Base-by-base conservation (phyloP, 2,797 vertebrate genomes). In the Peromyscus nudipes region DNA sequence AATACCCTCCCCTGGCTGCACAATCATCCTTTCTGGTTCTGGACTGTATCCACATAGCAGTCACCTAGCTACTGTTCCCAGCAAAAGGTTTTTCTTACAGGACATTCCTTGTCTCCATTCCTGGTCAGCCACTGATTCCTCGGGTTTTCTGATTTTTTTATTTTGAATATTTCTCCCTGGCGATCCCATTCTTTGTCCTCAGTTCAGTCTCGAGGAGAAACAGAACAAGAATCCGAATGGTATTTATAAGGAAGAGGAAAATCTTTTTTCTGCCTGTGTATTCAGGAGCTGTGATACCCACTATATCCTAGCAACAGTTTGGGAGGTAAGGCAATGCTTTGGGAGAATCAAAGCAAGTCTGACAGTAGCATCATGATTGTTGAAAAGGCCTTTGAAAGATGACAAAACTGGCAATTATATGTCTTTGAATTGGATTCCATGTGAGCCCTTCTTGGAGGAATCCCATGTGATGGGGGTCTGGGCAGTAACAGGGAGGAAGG, bases 241-340 rank as follows among this genome's bases (percentile, higher is more conserved):
- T 93, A 94, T 98, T 98, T 97, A 93, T 96, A 96, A 96, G 91
- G 75, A 97, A 85, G 86, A 96, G 91, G 77, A 94, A 94, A 94
- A 96, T 96, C 96, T 97, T 97, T 97, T 96, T 97, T 97, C 97
- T 40, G 95, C 97, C 95, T 85, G 31, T 97, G 96, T 96, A 92
- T 95, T 97, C 96, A 97, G 97, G 96, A 97, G 96, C 89, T 98
- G 96, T 97, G 97, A 96, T 97, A 97, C 92, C 95, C 91, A 92
- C 73, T 92, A 97, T 98, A 98, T 98, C 97, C 97, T 98, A 98
- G 98, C 97, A 98, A 98, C 97, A 97, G 98, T 95, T 92, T 97
- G 87, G 92, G 97, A 98, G 98, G 97, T 98, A 96, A 98, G 96
- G 97, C 95, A 82, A 82, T 87, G 97, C 96, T 97, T 97, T 96